These are phyloP conservation scores for Drepana arcuata DNA, from an alignment of 1,140 invertebrate species.

Conservation along the genomic window DNA sequence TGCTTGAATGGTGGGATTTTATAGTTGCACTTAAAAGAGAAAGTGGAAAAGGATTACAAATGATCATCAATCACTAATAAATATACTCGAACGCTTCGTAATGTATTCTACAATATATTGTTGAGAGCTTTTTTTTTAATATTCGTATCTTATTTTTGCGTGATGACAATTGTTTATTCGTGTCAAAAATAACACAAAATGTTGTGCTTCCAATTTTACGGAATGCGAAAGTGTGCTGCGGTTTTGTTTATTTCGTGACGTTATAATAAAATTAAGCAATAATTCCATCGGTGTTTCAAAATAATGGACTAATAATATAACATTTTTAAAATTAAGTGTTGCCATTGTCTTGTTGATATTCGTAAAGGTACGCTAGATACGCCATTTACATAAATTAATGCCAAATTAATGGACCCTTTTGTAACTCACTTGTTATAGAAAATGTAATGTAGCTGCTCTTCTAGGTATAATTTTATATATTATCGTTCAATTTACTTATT, in stretches of 20 bases:
- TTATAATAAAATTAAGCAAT: no score
- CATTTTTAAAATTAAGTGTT: no score
- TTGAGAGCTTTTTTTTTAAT: neutral
- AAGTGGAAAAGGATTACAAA: conserved; percentile 60
- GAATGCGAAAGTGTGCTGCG: conserved; percentile 15
- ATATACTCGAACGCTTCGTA: conserved; percentile 17
- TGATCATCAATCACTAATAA: conserved; percentile 31
- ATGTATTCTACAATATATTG: neutral
- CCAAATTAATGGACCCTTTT: conserved; percentile 1
- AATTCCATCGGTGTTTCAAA: no score
- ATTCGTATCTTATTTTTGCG: neutral
- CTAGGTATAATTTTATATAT: no score
- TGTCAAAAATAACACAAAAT: neutral
- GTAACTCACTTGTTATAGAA: no score
- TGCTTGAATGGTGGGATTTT: conserved; percentile 46
- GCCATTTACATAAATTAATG: no score
- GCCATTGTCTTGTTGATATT: no score
- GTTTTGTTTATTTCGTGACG: no score
- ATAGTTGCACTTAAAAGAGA: conserved; percentile 62
- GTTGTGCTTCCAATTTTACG: conserved; percentile 24
- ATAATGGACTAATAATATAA: no score
- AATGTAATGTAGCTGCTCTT: no score
- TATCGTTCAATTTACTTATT: no score
- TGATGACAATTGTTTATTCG: neutral
- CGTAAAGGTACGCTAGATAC: no score